phyloP scores from a whole-genome alignment of 2,888 invertebrate species.

The Diploptera punctata region DNA sequence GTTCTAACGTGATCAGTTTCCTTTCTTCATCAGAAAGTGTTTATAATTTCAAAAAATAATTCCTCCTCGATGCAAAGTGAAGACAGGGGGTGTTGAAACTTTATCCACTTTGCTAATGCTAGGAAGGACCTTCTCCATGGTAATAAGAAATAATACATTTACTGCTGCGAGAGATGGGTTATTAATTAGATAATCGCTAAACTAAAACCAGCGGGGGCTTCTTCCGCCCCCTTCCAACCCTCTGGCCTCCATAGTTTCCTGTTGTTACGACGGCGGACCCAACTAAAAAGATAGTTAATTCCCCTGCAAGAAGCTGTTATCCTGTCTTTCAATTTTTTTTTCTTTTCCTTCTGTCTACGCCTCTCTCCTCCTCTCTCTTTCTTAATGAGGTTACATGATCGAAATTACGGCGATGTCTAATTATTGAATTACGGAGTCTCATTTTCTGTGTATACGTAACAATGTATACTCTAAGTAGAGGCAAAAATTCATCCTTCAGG shows the following conservation, averaged over 20 bases:
- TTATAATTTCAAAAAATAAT: slow-evolving; percentile 17
- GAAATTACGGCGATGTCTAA: slow-evolving; percentile 41
- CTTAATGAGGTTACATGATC: slow-evolving; percentile 41
- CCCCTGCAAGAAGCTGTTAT: slow-evolving; percentile 38
- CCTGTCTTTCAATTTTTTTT: slow-evolving; percentile 19
- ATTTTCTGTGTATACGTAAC: slow-evolving; percentile 32
- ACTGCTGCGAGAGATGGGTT: slow-evolving; percentile 40
- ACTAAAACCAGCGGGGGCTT: slow-evolving; percentile 38
- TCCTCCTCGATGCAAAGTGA: not conserved
- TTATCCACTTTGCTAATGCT: slow-evolving; percentile 9
- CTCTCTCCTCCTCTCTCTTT: slow-evolving; percentile 10
- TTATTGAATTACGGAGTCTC: slow-evolving; percentile 40
- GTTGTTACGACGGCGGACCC: slow-evolving; percentile 17
- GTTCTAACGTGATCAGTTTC: not conserved
- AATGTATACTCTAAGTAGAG: slow-evolving; percentile 19
- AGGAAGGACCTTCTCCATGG: slow-evolving; percentile 27
- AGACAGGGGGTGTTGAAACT: not conserved
- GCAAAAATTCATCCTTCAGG: slow-evolving; percentile 17
- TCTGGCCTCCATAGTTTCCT: slow-evolving; percentile 26
- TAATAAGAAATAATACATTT: slow-evolving; percentile 43
- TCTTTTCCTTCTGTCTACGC: not conserved
- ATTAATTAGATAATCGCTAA: slow-evolving; percentile 42
- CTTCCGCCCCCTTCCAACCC: not conserved
- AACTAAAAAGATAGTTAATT: slow-evolving; percentile 35
- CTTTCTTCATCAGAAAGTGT: slow-evolving; percentile 1